Conservation (phyloP, 2,888 invertebrate species). For the Aphelenchoides bicaudatus region DNA sequence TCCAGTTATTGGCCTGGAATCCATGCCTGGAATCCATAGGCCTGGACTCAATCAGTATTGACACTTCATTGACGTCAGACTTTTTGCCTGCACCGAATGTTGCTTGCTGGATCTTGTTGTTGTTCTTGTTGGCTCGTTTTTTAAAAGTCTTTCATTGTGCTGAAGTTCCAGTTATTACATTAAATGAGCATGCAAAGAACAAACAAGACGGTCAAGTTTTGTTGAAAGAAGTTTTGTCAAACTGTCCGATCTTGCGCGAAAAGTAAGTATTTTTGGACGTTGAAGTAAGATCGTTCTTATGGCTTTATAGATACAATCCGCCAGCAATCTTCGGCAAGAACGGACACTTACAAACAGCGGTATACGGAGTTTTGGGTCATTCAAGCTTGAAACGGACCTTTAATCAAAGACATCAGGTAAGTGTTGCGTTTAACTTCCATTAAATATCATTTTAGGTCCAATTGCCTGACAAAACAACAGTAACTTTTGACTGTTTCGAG, state of each 20-base stretch:
- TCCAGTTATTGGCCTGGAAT: no score
- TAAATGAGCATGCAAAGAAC: constrained; percentile 19
- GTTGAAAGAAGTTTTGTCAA: constrained; percentile 25
- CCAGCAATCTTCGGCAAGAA: constrained; percentile 81
- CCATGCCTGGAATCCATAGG: neutral
- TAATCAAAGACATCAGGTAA: no score
- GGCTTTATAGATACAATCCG: constrained; percentile 41
- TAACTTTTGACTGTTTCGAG: constrained; percentile 87
- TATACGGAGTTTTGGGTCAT: constrained; percentile 74
- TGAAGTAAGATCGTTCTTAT: neutral
- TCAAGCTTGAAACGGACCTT: constrained; percentile 83
- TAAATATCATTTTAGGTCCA: no score
- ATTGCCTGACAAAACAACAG: constrained; percentile 78
- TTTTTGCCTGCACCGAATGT: constrained; percentile 13
- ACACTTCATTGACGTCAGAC: neutral
- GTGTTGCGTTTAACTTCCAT: no score
- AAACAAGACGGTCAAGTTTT: constrained; percentile 1
- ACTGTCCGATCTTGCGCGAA: constrained; percentile 34
- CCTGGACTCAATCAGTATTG: constrained; percentile 1
- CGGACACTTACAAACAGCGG: constrained; percentile 86
- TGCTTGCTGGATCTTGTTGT: constrained; percentile 16
- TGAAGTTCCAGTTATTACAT: constrained; percentile 27
- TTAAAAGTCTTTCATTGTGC: constrained; percentile 28
- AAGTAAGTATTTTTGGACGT: constrained; percentile 22
- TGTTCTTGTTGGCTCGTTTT: constrained; percentile 25